A percentile compares a stretch with the other conserved stretches of the same genome.
phyloP scores from a whole-genome alignment of 2,888 invertebrate species.

The Hipparchia semele region DNA sequence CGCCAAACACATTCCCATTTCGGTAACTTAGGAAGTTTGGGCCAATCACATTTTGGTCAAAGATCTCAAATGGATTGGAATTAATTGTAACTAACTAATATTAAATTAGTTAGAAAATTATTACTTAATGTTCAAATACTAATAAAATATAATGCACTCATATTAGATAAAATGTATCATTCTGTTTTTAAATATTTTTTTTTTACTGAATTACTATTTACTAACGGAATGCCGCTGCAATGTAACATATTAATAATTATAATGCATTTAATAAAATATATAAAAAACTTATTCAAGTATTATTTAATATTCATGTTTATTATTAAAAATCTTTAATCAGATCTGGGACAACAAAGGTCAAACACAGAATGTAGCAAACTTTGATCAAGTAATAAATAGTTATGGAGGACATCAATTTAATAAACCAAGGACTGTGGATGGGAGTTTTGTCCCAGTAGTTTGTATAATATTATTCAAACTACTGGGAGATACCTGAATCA shows the following conservation, averaged over 20 bases:
- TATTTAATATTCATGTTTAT: constrained; percentile 1
- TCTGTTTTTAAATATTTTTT: too few species aligned
- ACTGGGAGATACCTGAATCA: background rate
- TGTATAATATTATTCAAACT: background rate
- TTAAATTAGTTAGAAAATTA: background rate
- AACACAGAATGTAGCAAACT: constrained; percentile 1
- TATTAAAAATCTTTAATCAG: constrained; percentile 3
- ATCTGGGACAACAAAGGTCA: constrained; percentile 8
- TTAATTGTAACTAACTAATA: constrained; percentile 10
- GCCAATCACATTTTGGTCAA: constrained; percentile 47
- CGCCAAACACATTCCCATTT: constrained; percentile 47
- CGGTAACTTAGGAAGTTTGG: constrained; percentile 40
- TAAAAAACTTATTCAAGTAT: background rate
- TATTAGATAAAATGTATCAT: background rate
- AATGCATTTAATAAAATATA: background rate
- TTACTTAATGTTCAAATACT: background rate
- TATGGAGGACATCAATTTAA: constrained; percentile 14
- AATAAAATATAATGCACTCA: background rate
- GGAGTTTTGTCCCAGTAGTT: background rate
- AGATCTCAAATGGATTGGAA: constrained; percentile 32
- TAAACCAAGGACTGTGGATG: constrained; percentile 1
- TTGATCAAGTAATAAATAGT: constrained; percentile 7
- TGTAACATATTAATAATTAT: background rate
- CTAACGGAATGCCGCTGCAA: background rate
- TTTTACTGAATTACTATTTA: too few species aligned